Evolutionary conservation across 2,113 vertebrate genomes (phyloP).

Genomic region (Hippocampus mohnikei): DNA sequence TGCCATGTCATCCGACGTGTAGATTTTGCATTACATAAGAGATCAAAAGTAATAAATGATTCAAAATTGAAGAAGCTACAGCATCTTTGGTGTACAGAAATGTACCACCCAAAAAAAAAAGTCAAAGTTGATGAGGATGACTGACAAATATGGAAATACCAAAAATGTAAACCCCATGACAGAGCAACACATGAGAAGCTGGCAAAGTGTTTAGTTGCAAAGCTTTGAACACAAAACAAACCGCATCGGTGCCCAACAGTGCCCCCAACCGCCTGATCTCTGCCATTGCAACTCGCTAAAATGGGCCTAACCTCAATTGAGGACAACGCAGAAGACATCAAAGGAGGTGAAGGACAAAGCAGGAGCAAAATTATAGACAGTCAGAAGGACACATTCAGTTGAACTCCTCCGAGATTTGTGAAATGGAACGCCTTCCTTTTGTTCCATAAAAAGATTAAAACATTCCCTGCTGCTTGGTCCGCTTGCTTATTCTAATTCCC

Average conservation of each 20-base stretch:
- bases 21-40: background rate
- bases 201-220: background rate
- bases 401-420: slow-evolving; percentile 8
- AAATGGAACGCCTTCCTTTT: background rate
- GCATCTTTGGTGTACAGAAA: background rate
- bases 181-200: background rate
- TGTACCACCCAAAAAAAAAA: background rate
- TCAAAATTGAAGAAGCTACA: background rate
- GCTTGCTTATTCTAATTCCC: background rate
- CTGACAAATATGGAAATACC: slow-evolving; percentile 42
- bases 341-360: slow-evolving; percentile 64
- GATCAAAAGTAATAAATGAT: background rate
- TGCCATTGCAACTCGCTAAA: slow-evolving; percentile 32
- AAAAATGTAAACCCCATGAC: slow-evolving; percentile 15
- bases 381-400: slow-evolving; percentile 30
- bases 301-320: slow-evolving; percentile 66
- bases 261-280: background rate
- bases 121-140: background rate
- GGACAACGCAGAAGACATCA: slow-evolving; percentile 61
- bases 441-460: background rate
- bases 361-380: slow-evolving; percentile 34
- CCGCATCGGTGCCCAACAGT: background rate
- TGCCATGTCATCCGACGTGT: background rate
- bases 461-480: background rate
- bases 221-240: background rate